phyloP scores from a whole-genome alignment of 2,797 vertebrate species.

The Borostomias antarcticus region DNA sequence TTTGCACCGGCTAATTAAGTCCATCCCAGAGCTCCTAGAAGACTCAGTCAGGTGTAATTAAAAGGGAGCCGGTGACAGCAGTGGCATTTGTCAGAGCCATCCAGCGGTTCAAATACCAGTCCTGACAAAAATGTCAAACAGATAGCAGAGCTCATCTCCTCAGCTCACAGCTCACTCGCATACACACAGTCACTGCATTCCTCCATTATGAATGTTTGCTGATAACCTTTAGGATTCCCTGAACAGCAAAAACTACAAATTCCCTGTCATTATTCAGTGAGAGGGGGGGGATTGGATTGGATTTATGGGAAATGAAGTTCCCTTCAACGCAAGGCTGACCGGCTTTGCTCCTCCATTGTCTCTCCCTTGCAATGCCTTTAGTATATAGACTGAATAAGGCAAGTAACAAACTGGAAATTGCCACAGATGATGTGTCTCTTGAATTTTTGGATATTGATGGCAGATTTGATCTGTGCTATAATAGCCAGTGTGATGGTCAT shows the following conservation, averaged over 20 bases:
- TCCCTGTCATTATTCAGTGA: constrained; percentile 75
- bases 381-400: constrained; percentile 17
- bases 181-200: neutral
- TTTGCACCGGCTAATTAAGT: constrained; percentile 86
- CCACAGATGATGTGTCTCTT: constrained; percentile 39
- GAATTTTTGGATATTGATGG: constrained; percentile 56
- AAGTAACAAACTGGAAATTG: constrained; percentile 53
- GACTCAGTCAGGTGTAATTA: constrained; percentile 92
- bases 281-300: constrained; percentile 46
- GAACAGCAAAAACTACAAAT: constrained; percentile 74
- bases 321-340: constrained; percentile 50
- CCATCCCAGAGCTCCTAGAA: constrained; percentile 79
- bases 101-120: constrained; percentile 92
- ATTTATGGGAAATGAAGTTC: constrained; percentile 65
- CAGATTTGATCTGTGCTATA: constrained; percentile 62
- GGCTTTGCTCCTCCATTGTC: neutral
- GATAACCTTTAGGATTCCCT: constrained; percentile 92
- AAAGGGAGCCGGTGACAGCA: constrained; percentile 89
- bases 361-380: constrained; percentile 42
- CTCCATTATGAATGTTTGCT: constrained; percentile 80
- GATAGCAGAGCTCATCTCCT: constrained; percentile 80
- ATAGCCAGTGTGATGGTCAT: constrained; percentile 52
- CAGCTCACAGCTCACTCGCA: constrained; percentile 44
- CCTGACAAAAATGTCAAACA: constrained; percentile 97
- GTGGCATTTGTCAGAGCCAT: constrained; percentile 93